Evolutionary conservation across 2,113 vertebrate genomes (phyloP).

Genomic region (Lycaon pictus): DNA sequence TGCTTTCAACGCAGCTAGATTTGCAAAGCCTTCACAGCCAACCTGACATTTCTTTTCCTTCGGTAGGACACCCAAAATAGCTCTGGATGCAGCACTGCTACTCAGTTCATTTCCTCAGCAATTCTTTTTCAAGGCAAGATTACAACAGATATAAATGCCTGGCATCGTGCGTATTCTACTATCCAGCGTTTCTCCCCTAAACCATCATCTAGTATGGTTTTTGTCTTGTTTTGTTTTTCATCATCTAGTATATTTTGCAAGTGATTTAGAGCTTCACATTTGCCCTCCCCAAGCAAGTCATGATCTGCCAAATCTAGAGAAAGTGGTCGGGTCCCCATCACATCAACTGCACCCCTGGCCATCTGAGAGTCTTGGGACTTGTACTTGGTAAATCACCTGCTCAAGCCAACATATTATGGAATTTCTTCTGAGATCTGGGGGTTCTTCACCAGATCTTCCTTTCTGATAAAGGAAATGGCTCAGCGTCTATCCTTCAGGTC

Average conservation of each 20-base stretch:
- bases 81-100: background rate
- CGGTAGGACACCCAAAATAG: background rate
- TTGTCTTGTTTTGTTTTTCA: background rate
- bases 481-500: background rate
- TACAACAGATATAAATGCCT: background rate
- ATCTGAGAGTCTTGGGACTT: background rate
- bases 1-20: background rate
- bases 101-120: background rate
- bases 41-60: rapidly evolving
- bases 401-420: background rate
- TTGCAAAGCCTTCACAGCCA: rapidly evolving
- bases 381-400: background rate
- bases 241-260: background rate
- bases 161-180: rapidly evolving
- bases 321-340: no score
- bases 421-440: background rate
- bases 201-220: background rate
- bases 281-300: background rate
- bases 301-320: background rate
- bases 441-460: no score
- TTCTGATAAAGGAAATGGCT: background rate
- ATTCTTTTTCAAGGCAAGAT: background rate
- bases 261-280: background rate
- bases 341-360: background rate
- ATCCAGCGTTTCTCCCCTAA: background rate